Evolutionary conservation across 2,888 invertebrate genomes (phyloP).

Genomic region (Eulithis testata): DNA sequence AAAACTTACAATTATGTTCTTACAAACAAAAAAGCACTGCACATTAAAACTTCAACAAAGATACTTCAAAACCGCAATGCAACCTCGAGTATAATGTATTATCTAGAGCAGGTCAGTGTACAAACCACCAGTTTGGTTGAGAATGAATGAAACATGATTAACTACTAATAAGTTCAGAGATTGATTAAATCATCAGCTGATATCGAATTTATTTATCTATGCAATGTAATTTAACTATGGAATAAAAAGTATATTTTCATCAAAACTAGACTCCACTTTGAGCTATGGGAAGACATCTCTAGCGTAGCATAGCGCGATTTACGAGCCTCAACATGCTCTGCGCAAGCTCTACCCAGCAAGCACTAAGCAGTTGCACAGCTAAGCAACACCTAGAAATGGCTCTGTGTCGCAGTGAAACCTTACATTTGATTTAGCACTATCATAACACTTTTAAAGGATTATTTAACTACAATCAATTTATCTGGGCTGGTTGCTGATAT

Average conservation of each 20-base stretch:
- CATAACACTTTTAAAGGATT: slow-evolving; percentile 20
- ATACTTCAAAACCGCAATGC: slow-evolving; percentile 69
- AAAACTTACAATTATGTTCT: slow-evolving; percentile 65
- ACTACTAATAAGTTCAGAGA: slow-evolving; percentile 47
- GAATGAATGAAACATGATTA: slow-evolving; percentile 53
- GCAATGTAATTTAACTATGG: slow-evolving; percentile 54
- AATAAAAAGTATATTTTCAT: slow-evolving; percentile 46
- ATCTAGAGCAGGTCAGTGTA: slow-evolving; percentile 55
- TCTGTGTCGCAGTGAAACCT: slow-evolving; percentile 30
- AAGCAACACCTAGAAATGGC: slow-evolving; percentile 34
- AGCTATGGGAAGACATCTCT: slow-evolving; percentile 37
- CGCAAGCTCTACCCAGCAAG: slow-evolving; percentile 27
- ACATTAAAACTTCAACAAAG: slow-evolving; percentile 71
- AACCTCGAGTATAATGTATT: slow-evolving; percentile 46
- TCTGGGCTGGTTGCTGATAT: not conserved
- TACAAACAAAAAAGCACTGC: slow-evolving; percentile 77
- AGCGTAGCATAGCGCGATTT: slow-evolving; percentile 29
- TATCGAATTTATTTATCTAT: slow-evolving; percentile 46
- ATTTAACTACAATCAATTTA: slow-evolving; percentile 2
- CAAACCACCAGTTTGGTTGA: slow-evolving; percentile 51
- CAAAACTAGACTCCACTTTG: slow-evolving; percentile 39
- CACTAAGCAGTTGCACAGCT: slow-evolving; percentile 21
- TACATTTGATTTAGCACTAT: slow-evolving; percentile 23
- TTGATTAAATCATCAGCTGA: slow-evolving; percentile 60
- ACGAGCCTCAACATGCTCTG: slow-evolving; percentile 5